Evolutionary conservation across 2,113 vertebrate genomes (phyloP).

Genomic region (Ramphastos sulfuratus): DNA sequence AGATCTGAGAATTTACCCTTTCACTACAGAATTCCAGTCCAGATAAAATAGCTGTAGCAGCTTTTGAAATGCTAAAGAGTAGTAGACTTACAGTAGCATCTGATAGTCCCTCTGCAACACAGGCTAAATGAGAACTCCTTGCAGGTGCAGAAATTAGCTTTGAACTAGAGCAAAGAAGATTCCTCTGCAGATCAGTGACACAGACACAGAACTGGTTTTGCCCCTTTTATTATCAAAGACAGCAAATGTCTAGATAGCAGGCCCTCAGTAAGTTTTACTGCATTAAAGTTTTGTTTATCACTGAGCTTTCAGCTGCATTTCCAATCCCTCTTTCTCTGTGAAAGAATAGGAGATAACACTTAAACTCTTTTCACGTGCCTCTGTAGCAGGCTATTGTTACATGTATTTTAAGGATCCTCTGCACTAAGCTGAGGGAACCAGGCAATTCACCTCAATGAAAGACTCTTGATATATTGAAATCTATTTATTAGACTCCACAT

Average conservation of each 20-base stretch:
- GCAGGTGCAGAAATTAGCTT: background rate
- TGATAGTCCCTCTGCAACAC: background rate
- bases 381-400: background rate
- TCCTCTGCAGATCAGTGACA: background rate
- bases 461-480: background rate
- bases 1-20: background rate
- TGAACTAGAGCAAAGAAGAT: slow-evolving; percentile 29
- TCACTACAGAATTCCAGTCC: background rate
- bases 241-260: background rate
- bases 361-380: background rate
- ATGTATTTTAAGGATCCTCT: background rate
- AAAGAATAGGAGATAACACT: background rate
- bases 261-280: slow-evolving; percentile 21
- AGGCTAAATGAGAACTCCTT: background rate
- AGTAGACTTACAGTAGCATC: background rate
- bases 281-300: fast-evolving
- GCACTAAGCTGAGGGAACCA: background rate
- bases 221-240: background rate
- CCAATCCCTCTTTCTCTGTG: background rate
- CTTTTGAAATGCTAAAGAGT: slow-evolving; percentile 33
- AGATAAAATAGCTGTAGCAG: background rate
- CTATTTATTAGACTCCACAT: background rate
- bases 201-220: background rate
- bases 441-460: background rate
- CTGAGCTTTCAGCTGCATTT: background rate